These are phyloP conservation scores for Chaetoderma sp. DNA, from an alignment of 2,888 invertebrate genomes.

Conservation along the genomic window DNA sequence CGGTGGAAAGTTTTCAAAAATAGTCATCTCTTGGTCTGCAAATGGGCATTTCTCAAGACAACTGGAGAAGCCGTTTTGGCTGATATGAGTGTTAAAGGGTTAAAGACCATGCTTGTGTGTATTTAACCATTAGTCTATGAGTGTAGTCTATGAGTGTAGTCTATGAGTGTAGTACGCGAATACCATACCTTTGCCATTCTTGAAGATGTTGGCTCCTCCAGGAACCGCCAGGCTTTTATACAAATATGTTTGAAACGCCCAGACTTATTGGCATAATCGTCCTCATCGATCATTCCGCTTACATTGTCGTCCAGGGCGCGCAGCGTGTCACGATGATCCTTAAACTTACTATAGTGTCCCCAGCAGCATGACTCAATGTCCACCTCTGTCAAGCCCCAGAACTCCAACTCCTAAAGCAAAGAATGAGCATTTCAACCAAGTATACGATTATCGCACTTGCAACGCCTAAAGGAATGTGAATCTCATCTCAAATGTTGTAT, in stretches of 20 bases:
- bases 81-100: too few relatives aligned
- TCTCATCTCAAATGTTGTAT: too few relatives aligned
- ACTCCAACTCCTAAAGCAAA: conserved; percentile 61
- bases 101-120: too few relatives aligned
- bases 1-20: too few relatives aligned
- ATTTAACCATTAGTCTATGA: too few relatives aligned
- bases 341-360: conserved; percentile 65
- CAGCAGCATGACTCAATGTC: conserved; percentile 69
- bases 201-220: conserved; percentile 63
- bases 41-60: too few relatives aligned
- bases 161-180: background rate
- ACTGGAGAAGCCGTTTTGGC: too few relatives aligned
- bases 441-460: background rate
- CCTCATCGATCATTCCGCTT: conserved; percentile 46
- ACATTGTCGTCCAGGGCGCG: conserved; percentile 66
- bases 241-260: conserved; percentile 47
- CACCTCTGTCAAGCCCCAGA: conserved; percentile 65
- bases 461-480: too few relatives aligned
- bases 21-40: too few relatives aligned
- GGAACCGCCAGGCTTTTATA: conserved; percentile 56
- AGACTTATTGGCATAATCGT: conserved; percentile 45
- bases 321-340: conserved; percentile 64
- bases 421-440: background rate
- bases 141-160: too few relatives aligned
- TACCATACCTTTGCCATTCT: conserved; percentile 55